These are phyloP conservation scores for Apis mellifera DNA, from an alignment of 1,140 invertebrate genomes.

Conservation along the genomic window DNA sequence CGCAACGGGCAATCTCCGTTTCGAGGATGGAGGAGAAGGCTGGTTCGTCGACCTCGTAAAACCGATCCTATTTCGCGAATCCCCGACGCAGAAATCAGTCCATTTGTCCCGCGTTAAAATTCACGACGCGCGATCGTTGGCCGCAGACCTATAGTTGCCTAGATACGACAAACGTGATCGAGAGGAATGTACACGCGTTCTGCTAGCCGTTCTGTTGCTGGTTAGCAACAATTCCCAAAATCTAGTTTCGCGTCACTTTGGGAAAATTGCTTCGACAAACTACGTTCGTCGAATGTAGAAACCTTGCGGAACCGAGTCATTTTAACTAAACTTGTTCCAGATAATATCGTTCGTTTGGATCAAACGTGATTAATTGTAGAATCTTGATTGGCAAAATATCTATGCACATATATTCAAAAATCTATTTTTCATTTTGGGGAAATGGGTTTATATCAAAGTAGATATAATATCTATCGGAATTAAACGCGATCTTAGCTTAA, in stretches of 20 bases:
- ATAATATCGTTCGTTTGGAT: no score
- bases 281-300: background rate
- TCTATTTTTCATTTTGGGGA: no score
- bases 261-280: background rate
- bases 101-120: constrained; percentile 26
- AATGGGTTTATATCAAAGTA: no score
- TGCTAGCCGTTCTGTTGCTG: background rate
- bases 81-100: constrained; percentile 25
- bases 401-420: no score
- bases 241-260: no score
- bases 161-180: constrained; percentile 6
- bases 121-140: constrained; percentile 1
- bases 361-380: no score
- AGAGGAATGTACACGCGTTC: background rate
- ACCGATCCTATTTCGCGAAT: constrained; percentile 22
- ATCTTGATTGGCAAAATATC: no score
- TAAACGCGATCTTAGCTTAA: no score
- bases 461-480: no score
- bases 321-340: no score
- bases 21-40: background rate
- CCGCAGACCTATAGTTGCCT: constrained; percentile 33
- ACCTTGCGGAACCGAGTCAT: no score
- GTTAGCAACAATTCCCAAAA: constrained; percentile 13
- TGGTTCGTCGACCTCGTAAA: constrained; percentile 32
- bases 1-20: background rate